Percentiles rank a stretch among this genome's conserved stretches.
phyloP scores from a whole-genome alignment of 2,888 invertebrate species.

The Drosophila cracens region DNA sequence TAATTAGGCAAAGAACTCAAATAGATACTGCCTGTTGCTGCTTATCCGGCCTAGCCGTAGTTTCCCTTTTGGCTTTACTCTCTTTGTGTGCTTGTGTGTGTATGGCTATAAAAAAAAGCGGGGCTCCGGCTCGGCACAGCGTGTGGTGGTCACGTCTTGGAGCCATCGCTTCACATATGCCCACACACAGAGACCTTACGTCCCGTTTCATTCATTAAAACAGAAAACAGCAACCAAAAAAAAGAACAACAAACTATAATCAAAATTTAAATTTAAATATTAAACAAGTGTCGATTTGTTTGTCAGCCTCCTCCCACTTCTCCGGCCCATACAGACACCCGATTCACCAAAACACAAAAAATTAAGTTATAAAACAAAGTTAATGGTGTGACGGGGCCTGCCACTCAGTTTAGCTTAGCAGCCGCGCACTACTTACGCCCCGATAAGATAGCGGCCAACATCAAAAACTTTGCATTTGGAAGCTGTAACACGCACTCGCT shows the following conservation, averaged over 20 bases:
- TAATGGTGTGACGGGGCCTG: constrained; percentile 58
- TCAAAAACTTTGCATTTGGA: constrained; percentile 44
- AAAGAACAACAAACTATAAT: constrained; percentile 47
- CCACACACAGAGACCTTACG: constrained; percentile 59
- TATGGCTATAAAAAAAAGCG: constrained; percentile 22
- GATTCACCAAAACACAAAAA: constrained; percentile 25
- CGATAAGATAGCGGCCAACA: constrained; percentile 70
- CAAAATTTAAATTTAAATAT: constrained; percentile 68
- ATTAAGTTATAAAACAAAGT: constrained; percentile 77
- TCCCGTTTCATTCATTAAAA: constrained; percentile 71
- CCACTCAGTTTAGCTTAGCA: constrained; percentile 36
- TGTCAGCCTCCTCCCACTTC: constrained; percentile 1
- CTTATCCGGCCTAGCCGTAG: constrained; percentile 46
- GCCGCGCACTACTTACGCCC: constrained; percentile 49
- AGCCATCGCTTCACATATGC: constrained; percentile 36
- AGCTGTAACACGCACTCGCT: constrained; percentile 54
- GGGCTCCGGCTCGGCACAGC: constrained; percentile 43
- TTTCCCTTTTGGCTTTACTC: constrained; percentile 5
- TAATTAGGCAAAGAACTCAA: constrained; percentile 76
- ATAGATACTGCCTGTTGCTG: constrained; percentile 52
- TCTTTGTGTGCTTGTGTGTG: constrained; percentile 2
- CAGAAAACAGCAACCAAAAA: constrained; percentile 3
- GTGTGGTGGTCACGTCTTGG: constrained; percentile 59
- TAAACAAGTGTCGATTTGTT: constrained; percentile 74
- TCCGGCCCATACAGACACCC: neutral